Conservation (phyloP, 2,113 vertebrate species). For the Scomber colias region DNA sequence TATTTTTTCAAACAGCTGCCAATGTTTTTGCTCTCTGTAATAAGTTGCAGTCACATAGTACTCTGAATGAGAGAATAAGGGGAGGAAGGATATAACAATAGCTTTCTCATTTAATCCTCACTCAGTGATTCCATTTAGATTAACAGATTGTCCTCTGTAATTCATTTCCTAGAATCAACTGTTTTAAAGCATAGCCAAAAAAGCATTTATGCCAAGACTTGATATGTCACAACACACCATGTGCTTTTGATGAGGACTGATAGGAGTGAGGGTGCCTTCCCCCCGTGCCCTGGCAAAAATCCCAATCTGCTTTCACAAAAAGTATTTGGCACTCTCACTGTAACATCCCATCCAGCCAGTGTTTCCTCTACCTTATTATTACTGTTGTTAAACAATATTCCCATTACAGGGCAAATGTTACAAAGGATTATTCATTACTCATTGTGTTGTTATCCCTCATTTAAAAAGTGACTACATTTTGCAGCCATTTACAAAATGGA, state of each 20-base stretch:
- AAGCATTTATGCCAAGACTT: conserved; percentile 59
- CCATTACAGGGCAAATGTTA: conserved; percentile 13
- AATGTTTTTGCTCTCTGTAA: not conserved
- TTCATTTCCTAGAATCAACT: conserved; percentile 61
- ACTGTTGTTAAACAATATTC: conserved; percentile 29
- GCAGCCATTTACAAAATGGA: too few species aligned
- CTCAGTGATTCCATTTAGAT: conserved; percentile 62
- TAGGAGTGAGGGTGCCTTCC: conserved; percentile 37
- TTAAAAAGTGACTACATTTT: not conserved
- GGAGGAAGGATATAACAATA: conserved; percentile 30
- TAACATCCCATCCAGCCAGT: not conserved
- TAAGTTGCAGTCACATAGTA: not conserved
- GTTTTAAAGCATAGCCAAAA: conserved; percentile 67
- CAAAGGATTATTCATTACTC: not conserved
- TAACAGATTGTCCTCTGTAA: conserved; percentile 62
- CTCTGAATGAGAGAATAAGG: not conserved
- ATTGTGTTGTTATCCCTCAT: not conserved
- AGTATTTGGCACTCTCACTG: conserved; percentile 30
- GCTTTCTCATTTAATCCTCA: conserved; percentile 53
- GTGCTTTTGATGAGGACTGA: conserved; percentile 56
- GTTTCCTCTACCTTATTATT: not conserved
- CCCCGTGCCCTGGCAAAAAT: conserved; percentile 54
- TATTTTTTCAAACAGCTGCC: not conserved
- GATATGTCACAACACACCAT: conserved; percentile 49
- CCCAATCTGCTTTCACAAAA: conserved; percentile 57